Percentiles rank a stretch among this genome's conserved stretches.
Evolutionary conservation across 2,797 vertebrate species (phyloP).

Genomic region (Scyliorhinus canicula): DNA sequence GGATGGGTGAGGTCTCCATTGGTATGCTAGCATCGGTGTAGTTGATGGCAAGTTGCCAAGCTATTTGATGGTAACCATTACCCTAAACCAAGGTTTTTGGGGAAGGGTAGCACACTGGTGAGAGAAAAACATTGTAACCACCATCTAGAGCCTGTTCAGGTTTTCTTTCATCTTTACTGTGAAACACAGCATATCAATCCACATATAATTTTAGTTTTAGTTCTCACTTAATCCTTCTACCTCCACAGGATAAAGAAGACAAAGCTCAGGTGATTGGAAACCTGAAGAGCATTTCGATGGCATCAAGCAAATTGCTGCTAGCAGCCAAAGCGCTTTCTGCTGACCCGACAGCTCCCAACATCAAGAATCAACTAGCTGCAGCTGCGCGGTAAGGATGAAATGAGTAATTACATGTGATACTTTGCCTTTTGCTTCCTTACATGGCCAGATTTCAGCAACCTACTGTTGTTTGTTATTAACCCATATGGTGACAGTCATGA

Average conservation of each 20-base stretch:
- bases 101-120: neutral
- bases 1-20: neutral
- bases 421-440: neutral
- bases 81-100: neutral
- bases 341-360: slow-evolving; percentile 82
- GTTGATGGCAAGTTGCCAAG: neutral
- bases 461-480: neutral
- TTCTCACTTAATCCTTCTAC: neutral
- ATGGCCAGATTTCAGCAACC: neutral
- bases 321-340: slow-evolving; percentile 90
- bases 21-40: no score
- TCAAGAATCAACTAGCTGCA: slow-evolving; percentile 91
- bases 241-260: slow-evolving; percentile 79
- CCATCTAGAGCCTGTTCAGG: neutral
- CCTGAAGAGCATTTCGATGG: slow-evolving; percentile 96
- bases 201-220: neutral
- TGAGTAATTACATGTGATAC: neutral
- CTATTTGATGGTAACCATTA: neutral
- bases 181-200: neutral
- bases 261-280: slow-evolving; percentile 89
- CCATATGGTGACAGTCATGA: neutral
- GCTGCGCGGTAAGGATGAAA: slow-evolving; percentile 72
- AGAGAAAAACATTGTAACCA: neutral
- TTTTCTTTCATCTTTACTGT: neutral
- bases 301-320: slow-evolving; percentile 89